phyloP scores from a whole-genome alignment of 2,888 invertebrate genomes.

The Leistus spinibarbis region DNA sequence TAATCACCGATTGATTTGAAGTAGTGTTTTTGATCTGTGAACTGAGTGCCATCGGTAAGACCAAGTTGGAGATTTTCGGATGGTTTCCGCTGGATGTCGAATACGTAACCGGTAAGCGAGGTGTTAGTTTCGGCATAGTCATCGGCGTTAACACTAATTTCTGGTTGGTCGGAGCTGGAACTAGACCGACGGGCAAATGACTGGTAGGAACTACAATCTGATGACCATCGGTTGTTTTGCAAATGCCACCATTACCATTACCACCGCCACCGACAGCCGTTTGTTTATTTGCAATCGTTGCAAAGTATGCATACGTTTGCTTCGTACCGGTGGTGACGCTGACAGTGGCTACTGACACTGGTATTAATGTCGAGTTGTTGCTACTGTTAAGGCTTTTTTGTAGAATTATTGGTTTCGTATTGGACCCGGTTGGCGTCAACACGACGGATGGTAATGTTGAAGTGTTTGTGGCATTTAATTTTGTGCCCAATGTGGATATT shows the following conservation, averaged over 20 bases:
- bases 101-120: slow-evolving; percentile 63
- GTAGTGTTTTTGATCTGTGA: slow-evolving; percentile 30
- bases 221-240: slow-evolving; percentile 35
- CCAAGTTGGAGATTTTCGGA: slow-evolving; percentile 54
- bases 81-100: slow-evolving; percentile 53
- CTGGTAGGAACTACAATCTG: slow-evolving; percentile 43
- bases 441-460: slow-evolving; percentile 35
- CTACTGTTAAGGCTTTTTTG: slow-evolving; percentile 39
- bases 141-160: slow-evolving; percentile 65
- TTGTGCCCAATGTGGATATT: slow-evolving; percentile 40
- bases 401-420: slow-evolving; percentile 40
- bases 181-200: slow-evolving; percentile 39
- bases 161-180: slow-evolving; percentile 53
- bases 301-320: slow-evolving; percentile 54
- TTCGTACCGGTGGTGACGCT: slow-evolving; percentile 44
- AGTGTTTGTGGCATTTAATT: slow-evolving; percentile 39
- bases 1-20: slow-evolving; percentile 65
- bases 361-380: slow-evolving; percentile 40
- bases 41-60: slow-evolving; percentile 48
- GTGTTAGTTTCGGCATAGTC: slow-evolving; percentile 64
- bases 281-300: slow-evolving; percentile 52
- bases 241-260: too few relatives aligned
- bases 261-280: not conserved
- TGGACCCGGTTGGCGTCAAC: slow-evolving; percentile 25
- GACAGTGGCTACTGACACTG: slow-evolving; percentile 39